Conservation (phyloP, 2,113 vertebrate genomes). For the Entosphenus tridentatus region DNA sequence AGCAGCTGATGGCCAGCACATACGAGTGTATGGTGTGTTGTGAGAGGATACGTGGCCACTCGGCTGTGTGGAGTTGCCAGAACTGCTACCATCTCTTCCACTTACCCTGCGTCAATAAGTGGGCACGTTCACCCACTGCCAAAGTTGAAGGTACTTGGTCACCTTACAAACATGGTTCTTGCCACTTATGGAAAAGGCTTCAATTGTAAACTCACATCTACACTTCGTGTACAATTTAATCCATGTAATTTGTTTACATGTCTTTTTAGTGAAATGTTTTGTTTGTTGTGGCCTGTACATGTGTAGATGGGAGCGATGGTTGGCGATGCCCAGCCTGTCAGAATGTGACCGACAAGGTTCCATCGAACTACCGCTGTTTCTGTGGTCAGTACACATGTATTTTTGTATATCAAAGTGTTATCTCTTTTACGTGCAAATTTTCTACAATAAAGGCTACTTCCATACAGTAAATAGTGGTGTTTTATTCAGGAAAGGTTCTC, state of each 20-base stretch:
- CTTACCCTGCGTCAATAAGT: constrained; percentile 87
- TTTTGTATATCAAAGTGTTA: not conserved
- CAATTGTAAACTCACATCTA: not conserved
- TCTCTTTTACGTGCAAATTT: not conserved
- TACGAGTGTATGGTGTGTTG: constrained; percentile 99
- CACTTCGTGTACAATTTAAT: not conserved
- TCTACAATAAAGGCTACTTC: not conserved
- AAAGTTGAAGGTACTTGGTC: constrained; percentile 54
- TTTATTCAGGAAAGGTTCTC: constrained; percentile 48
- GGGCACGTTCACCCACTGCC: constrained; percentile 79
- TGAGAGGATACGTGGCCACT: constrained; percentile 51
- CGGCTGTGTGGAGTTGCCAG: constrained; percentile 81
- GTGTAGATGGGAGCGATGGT: constrained; percentile 51
- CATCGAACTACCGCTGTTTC: constrained; percentile 63
- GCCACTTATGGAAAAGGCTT: not conserved
- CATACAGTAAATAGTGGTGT: constrained; percentile 9
- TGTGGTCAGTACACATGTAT: constrained; percentile 40
- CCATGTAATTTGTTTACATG: constrained; percentile 1
- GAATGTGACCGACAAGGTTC: constrained; percentile 51
- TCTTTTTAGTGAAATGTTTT: not conserved
- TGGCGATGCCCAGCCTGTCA: constrained; percentile 96
- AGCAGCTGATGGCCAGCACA: constrained; percentile 79
- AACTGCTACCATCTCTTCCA: constrained; percentile 94
- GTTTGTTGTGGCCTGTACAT: constrained; percentile 8
- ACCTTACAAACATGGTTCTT: not conserved